Evolutionary conservation across 1,140 invertebrate genomes (phyloP), one percentile per base, ranked within the genome.

Genomic region (Macrobrachium nipponense): DNA sequence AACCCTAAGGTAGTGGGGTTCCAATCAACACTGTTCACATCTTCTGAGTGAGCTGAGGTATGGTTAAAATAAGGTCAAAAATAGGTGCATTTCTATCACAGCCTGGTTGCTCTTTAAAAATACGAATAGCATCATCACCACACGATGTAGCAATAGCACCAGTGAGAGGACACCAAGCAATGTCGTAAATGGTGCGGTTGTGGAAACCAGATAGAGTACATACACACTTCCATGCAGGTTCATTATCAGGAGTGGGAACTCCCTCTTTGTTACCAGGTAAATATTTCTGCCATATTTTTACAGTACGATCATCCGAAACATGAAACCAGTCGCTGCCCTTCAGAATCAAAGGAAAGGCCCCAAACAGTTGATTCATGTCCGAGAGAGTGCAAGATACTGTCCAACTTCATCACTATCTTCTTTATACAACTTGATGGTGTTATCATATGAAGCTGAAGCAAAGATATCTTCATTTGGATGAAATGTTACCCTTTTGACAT

Each of bases 381-480:
- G 92, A 91, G 4, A 98, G 92, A 8, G 97, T 98, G 2, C 93
- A 93, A 87, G 90, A 91, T 81, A 91, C 92, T n/a, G 94, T 91
- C 93, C 97, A 99, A 89, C n/a, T n/a, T 98, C 97, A 73, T 95
- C 93, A 61, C 93, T 92, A 90, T 98, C 96, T 91, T 98, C 96
- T 91, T 95, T 95, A 90, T 96, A 99, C 87, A 99, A 92, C 92
- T 98, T 98, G 4, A 99, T 94, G 6, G 96, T 97, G 90, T 99
- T 96, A 91, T 99, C 98, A 92, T 99, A 99, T 89, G 98, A 98
- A 75, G 96, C 95, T 4, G 98, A 99, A 6, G 96, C 97, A 27
- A 99, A 90, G 18, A 98, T 91, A 89, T 99, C 97, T 90, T 95
- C 93, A 58, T 93, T 92, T 3, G 98, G 98, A 93, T 99, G 98